phyloP scores from a whole-genome alignment of 2,113 vertebrate genomes.

The Rhinopomastus cyanomelas region DNA sequence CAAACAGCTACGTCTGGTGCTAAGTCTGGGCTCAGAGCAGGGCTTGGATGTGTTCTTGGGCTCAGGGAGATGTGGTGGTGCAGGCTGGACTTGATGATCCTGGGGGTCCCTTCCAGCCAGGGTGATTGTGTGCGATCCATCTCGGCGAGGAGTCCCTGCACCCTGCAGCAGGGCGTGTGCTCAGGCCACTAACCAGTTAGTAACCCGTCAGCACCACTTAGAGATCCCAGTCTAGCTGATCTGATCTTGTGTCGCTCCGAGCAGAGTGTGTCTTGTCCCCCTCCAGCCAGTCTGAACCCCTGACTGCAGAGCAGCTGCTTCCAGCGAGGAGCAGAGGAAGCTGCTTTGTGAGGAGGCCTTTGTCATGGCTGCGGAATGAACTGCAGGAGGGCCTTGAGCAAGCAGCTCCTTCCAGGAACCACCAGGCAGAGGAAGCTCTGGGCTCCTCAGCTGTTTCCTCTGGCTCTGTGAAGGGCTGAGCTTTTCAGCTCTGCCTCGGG shows the following conservation, averaged over 20 bases:
- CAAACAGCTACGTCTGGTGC: fast-evolving
- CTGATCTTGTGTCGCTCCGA: not conserved
- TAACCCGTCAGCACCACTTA: too few relatives aligned
- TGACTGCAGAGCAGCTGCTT: fast-evolving
- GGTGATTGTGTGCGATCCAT: too few relatives aligned
- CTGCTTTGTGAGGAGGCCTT: not conserved
- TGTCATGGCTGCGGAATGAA: not conserved
- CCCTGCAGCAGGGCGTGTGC: not conserved
- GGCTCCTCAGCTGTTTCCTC: not conserved
- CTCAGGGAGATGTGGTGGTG: too few relatives aligned
- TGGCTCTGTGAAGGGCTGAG: not conserved
- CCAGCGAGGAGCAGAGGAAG: constrained; percentile 7
- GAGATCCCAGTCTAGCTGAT: not conserved
- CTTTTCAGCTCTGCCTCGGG: not conserved
- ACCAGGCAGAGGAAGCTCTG: not conserved
- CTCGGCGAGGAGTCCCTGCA: fast-evolving
- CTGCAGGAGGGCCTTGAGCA: not conserved
- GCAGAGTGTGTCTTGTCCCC: not conserved
- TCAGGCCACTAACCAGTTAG: not conserved
- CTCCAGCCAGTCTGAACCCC: fast-evolving
- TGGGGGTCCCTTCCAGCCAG: too few relatives aligned
- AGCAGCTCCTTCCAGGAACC: not conserved
- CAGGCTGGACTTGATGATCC: too few relatives aligned
- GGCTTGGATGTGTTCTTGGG: not conserved
- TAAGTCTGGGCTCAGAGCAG: not conserved